Base-by-base conservation (phyloP, 2,888 invertebrate species). In the Spisula solida region DNA sequence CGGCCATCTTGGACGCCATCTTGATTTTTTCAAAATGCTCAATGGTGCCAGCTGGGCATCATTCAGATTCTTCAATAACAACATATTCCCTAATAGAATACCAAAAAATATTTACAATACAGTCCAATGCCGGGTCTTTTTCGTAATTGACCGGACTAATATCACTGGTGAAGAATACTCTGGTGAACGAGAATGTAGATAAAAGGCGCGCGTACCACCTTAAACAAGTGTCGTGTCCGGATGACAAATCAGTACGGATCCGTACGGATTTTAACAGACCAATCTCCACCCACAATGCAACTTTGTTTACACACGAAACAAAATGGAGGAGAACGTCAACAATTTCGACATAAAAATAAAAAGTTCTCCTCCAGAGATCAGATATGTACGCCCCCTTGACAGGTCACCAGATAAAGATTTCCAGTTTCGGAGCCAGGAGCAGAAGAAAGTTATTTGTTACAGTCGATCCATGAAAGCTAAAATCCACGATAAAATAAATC, bases 331-430 rank as follows among this genome's bases (percentile, higher is more conserved):
- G 41, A 86, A 85, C 47, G 86, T 47, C 79, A 87, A 85, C 51
- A 66, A 31, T 83, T 70, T 80, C 48, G 70, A 86, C 31, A 20
- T 25, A 51, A 66, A 82, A 51, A 51, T 48, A n/a, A 66, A 83
- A 60, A 78, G 60, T 60, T 55, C 83, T 51, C 89, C 90, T 80
- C 81, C 88, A 60, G 85, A 84, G 20, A 79, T 85, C 8, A 75
- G 79, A 56, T 85, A 85, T 41, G 85, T 85, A 0, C 78, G 85
- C 31, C 85, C 85, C 8, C 51, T 85, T 56, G 95, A 95, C 88
- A 92, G 95, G 86, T 92, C 95, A 16, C 95, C 94, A 25, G 95
- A 95, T 87, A 93, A 93, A 83, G 92, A 93, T 82, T 93, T 94
- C 82, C 88, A 92, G 16, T 86, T 90, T 16, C 91, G 93, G 20